Percentiles rank a stretch among this genome's conserved stretches.
Conservation (phyloP, 1,140 invertebrate species). For the Drosophila trapezifrons region DNA sequence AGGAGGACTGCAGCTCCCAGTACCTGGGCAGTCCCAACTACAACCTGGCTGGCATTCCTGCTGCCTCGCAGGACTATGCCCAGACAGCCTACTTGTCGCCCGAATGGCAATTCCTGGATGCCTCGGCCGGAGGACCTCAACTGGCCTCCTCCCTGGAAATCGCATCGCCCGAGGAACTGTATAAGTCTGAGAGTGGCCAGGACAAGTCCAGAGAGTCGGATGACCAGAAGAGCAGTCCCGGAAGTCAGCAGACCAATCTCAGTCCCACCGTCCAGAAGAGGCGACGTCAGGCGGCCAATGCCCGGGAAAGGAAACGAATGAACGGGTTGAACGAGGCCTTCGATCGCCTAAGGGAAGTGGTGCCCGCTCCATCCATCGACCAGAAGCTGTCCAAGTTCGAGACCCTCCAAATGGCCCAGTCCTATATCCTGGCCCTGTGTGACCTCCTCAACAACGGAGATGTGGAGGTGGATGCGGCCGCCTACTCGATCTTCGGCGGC, state of each 20-base stretch:
- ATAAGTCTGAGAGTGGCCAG: background rate
- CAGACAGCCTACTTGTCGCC: conserved; percentile 47
- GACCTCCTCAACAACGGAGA: conserved; percentile 85
- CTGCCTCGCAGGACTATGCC: conserved; percentile 35
- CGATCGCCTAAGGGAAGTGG: conserved; percentile 91
- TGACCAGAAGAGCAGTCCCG: conserved; percentile 12
- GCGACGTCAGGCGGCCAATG: conserved; percentile 90
- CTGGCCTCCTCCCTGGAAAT: background rate
- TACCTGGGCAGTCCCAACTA: conserved; percentile 72
- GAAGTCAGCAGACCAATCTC: conserved; percentile 54
- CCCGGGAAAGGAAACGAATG: conserved; percentile 91
- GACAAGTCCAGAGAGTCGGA: conserved; percentile 24
- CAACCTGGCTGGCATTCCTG: conserved; percentile 38
- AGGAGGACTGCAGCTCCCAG: conserved; percentile 70
- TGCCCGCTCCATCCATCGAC: conserved; percentile 91
- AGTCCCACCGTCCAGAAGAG: conserved; percentile 87
- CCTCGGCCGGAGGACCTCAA: background rate
- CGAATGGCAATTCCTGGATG: conserved; percentile 66
- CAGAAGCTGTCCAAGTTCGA: conserved; percentile 94
- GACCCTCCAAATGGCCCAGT: conserved; percentile 95
- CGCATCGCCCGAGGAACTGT: background rate
- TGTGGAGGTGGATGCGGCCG: conserved; percentile 57
- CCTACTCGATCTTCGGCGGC: conserved; percentile 58
- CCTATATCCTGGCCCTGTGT: conserved; percentile 90
- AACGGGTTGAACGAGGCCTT: conserved; percentile 93